A percentile compares a stretch with the other conserved stretches of the same genome.
These are phyloP conservation scores for Sciurus niger DNA, from an alignment of 2,113 vertebrate species.

Conservation along the genomic window DNA sequence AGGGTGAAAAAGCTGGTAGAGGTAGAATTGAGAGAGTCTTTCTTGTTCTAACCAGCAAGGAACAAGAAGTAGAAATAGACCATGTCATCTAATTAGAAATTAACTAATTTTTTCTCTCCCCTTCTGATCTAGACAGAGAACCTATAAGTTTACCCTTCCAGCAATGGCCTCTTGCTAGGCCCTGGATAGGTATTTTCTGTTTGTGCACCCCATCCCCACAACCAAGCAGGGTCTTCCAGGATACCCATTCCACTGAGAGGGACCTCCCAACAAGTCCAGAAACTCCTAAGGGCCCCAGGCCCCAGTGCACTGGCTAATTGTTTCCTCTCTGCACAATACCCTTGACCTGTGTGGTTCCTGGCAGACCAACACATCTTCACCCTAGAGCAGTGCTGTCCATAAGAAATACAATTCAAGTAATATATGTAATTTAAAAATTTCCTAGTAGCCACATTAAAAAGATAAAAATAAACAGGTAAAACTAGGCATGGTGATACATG, in stretches of 20 bases:
- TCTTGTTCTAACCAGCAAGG: slow-evolving; percentile 62
- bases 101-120: slow-evolving; percentile 58
- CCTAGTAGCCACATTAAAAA: neutral
- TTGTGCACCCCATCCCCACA: neutral
- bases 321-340: neutral
- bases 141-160: slow-evolving; percentile 27
- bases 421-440: neutral
- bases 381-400: slow-evolving; percentile 5
- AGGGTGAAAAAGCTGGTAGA: slow-evolving; percentile 11
- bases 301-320: neutral
- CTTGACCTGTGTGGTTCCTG: neutral
- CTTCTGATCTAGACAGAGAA: slow-evolving; percentile 32
- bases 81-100: slow-evolving; percentile 72
- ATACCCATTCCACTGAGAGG: slow-evolving; percentile 33
- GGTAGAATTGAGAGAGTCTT: slow-evolving; percentile 7
- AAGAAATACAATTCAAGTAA: slow-evolving; percentile 49
- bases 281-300: neutral
- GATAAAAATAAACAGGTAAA: slow-evolving; percentile 37
- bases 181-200: slow-evolving; percentile 45
- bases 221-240: neutral
- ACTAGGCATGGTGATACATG: neutral
- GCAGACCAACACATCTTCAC: neutral
- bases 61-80: slow-evolving; percentile 59
- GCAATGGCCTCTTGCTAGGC: slow-evolving; percentile 26
- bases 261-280: neutral